Conservation (phyloP, 37 sponge, comb jelly and placozoan species). For the Cladorhizidae sp. region DNA sequence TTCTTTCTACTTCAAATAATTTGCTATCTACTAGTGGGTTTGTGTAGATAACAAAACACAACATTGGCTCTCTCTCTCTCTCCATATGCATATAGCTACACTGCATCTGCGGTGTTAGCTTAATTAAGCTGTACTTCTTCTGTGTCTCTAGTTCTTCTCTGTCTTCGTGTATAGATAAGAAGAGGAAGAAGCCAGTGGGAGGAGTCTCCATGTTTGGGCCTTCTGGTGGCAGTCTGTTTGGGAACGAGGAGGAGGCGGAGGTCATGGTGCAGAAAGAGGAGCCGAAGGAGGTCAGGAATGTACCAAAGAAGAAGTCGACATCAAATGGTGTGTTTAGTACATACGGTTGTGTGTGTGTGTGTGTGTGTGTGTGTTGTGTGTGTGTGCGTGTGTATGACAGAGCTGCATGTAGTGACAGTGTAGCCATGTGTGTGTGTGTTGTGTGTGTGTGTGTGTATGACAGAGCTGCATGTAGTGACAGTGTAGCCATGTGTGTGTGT, state of each 20-base stretch:
- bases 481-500: not conserved
- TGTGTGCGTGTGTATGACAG: not conserved
- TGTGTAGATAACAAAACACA: too few species aligned
- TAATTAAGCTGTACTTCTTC: too few species aligned
- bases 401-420: not conserved
- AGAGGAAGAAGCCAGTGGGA: conserved; percentile 82
- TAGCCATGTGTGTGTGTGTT: not conserved
- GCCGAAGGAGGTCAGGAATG: too few species aligned
- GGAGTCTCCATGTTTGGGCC: conserved; percentile 86
- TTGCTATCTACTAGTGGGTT: too few species aligned
- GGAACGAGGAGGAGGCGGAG: conserved; percentile 43
- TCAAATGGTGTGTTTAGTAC: not conserved
- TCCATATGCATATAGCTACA: too few species aligned
- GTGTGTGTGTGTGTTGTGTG: conserved; percentile 16
- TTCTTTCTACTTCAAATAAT: too few species aligned
- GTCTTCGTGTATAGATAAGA: too few species aligned
- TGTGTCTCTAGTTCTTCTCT: too few species aligned
- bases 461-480: not conserved
- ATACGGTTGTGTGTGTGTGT: not conserved
- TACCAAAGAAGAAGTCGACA: not conserved
- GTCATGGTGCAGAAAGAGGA: not conserved
- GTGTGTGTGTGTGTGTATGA: not conserved
- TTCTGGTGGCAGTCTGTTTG: conserved; percentile 51
- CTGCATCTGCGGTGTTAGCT: too few species aligned
- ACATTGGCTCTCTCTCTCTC: too few species aligned